Evolutionary conservation across 2,888 invertebrate species (phyloP).

Genomic region (Notodonta dromedarius): DNA sequence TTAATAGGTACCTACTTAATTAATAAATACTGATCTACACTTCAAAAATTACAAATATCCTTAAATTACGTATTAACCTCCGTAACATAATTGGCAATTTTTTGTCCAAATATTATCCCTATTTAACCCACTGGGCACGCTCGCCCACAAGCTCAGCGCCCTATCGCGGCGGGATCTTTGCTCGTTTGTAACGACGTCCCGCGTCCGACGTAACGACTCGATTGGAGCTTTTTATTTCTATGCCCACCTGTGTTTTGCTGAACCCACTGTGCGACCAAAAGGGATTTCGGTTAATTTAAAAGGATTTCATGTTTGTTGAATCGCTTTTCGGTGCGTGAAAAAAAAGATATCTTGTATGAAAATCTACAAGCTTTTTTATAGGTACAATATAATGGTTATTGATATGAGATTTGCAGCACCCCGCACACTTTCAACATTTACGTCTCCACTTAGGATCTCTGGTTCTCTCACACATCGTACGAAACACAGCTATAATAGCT

Average conservation of each 20-base stretch:
- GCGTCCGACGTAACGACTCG: constrained; percentile 39
- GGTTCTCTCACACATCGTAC: too few species aligned
- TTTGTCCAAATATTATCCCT: background rate
- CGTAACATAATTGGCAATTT: too few species aligned
- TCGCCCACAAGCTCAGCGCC: constrained; percentile 39
- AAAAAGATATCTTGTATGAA: background rate
- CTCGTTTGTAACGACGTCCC: constrained; percentile 47
- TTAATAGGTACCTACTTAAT: too few species aligned
- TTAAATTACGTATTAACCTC: too few species aligned
- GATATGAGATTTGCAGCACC: too few species aligned
- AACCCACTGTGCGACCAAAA: constrained; percentile 28
- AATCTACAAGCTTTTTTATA: background rate
- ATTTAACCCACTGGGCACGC: constrained; percentile 27
- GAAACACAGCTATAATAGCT: too few species aligned
- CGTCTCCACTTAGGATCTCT: too few species aligned
- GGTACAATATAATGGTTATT: too few species aligned
- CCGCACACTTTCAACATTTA: too few species aligned
- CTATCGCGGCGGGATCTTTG: constrained; percentile 42
- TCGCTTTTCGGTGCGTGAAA: background rate
- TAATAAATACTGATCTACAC: too few species aligned
- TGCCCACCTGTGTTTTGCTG: constrained; percentile 40
- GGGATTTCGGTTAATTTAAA: constrained; percentile 6
- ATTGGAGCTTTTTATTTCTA: constrained; percentile 41
- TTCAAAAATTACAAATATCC: too few species aligned
- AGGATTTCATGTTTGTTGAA: constrained; percentile 2